These are phyloP conservation scores for Chauna torquata DNA, from an alignment of 2,113 vertebrate genomes.

Conservation along the genomic window DNA sequence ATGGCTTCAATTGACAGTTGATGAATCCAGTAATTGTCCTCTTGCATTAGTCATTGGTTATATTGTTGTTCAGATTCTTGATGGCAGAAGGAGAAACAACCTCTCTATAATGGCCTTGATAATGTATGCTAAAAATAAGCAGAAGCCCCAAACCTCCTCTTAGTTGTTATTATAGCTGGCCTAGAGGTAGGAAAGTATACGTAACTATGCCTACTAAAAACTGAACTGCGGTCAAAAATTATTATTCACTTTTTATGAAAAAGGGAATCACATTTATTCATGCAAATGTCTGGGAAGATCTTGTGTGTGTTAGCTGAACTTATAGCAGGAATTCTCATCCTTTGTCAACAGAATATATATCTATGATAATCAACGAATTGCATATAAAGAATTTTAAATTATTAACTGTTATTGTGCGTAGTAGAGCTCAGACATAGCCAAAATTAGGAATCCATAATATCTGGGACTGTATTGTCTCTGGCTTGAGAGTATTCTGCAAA, in stretches of 20 bases:
- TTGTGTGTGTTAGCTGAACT: background rate
- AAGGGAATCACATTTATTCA: background rate
- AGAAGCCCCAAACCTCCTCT: background rate
- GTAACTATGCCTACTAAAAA: background rate
- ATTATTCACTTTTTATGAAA: background rate
- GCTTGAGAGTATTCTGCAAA: background rate
- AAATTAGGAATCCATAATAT: background rate
- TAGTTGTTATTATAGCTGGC: background rate
- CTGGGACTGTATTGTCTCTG: background rate
- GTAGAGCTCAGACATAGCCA: background rate
- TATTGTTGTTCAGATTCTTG: background rate
- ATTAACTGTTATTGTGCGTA: background rate
- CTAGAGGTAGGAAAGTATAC: background rate
- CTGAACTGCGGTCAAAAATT: background rate
- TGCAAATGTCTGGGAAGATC: background rate
- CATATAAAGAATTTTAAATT: background rate
- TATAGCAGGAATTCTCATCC: background rate
- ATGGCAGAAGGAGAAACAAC: background rate
- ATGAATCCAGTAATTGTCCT: slow-evolving; percentile 44
- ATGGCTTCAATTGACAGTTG: slow-evolving; percentile 54
- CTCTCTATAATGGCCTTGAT: background rate
- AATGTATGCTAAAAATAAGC: background rate
- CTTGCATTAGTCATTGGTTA: slow-evolving; percentile 25
- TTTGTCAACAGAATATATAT: background rate
- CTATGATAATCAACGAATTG: background rate